These are phyloP conservation scores for Silurus asotus DNA, from an alignment of 2,113 vertebrate species.

Conservation along the genomic window DNA sequence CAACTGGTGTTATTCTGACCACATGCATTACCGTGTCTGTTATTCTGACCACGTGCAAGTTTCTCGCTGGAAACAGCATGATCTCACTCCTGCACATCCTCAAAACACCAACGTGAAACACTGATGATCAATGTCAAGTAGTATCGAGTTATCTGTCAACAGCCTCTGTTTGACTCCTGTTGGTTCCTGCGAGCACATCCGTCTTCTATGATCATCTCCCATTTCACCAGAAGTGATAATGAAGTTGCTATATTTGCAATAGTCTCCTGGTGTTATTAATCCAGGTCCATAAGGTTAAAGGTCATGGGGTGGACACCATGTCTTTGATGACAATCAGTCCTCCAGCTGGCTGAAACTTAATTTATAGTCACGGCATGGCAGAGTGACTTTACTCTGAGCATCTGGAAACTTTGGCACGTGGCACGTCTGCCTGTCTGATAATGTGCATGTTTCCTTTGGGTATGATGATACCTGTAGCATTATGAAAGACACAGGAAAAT, in stretches of 20 bases:
- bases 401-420: constrained; percentile 1
- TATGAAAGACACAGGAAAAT: neutral
- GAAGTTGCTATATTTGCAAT: neutral
- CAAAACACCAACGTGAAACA: neutral
- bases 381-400: neutral
- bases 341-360: neutral
- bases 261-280: neutral
- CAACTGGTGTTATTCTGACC: no score
- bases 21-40: no score
- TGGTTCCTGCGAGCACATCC: neutral
- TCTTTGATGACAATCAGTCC: neutral
- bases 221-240: neutral
- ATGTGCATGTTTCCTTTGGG: neutral
- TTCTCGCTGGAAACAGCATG: no score
- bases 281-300: neutral
- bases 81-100: neutral
- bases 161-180: neutral
- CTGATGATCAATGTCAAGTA: neutral
- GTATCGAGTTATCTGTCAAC: neutral
- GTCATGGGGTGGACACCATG: neutral
- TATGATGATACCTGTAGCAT: neutral
- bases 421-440: neutral
- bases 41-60: no score
- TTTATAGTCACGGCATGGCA: neutral
- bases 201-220: neutral